phyloP scores from a whole-genome alignment of 2,797 vertebrate species.

The Megaceryle alcyon region DNA sequence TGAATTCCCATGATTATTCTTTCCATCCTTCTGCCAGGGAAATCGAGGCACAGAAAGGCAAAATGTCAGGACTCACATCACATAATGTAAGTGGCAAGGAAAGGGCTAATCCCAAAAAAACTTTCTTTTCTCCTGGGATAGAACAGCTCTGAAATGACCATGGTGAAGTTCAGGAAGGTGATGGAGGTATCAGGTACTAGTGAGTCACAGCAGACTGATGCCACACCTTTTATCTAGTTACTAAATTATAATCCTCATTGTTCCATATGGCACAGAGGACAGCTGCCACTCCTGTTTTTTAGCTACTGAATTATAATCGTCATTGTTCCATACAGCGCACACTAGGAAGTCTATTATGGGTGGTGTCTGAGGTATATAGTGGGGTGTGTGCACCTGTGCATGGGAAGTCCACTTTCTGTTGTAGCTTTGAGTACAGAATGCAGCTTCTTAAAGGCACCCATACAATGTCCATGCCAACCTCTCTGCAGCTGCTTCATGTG shows the following conservation, averaged over 20 bases:
- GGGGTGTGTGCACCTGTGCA: not conserved
- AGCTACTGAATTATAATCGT: not conserved
- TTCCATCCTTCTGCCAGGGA: not conserved
- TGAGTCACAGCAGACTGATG: not conserved
- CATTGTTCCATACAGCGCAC: not conserved
- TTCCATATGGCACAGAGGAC: not conserved
- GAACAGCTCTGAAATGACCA: not conserved
- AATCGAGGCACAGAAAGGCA: not conserved
- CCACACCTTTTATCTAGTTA: not conserved
- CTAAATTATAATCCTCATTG: not conserved
- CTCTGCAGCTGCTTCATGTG: not conserved
- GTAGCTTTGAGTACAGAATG: fast-evolving
- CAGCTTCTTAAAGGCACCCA: not conserved
- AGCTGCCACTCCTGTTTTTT: not conserved
- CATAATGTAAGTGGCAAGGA: fast-evolving
- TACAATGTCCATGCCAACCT: no score
- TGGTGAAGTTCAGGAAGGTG: not conserved
- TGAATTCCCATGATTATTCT: not conserved
- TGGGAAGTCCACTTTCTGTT: not conserved
- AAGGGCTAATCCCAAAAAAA: not conserved
- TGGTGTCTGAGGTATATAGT: not conserved
- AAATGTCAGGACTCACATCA: not conserved
- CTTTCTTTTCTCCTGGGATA: not conserved
- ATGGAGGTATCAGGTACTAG: not conserved
- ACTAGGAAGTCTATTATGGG: not conserved